Base-by-base conservation (phyloP, 1,140 invertebrate genomes). In the Drosophila ercepeae region DNA sequence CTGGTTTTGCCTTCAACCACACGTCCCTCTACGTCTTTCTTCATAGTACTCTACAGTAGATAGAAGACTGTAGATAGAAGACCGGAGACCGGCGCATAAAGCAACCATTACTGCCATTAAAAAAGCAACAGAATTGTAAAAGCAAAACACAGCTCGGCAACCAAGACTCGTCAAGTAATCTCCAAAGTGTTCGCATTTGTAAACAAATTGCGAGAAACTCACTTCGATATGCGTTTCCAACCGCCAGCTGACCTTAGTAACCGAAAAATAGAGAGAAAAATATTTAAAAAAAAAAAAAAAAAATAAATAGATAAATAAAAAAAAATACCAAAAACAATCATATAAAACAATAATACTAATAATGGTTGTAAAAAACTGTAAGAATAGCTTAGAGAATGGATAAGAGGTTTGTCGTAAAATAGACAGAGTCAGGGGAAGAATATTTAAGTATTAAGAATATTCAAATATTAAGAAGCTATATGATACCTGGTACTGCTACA, bases 171-270 rank as follows among this genome's bases (percentile, higher is more conserved):
- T 4, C 42, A 55, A 51, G 46, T 68, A 27, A 63, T 42, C 48
- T 52, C 18, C 21, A 6, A 52, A 25, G 36, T 57, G 49, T 60
- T 51, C 57, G 51, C 70, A 70, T 69, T 60, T 63, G 60, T 70
- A 68, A 81, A 76, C 67, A 82, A 81, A 75, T 72, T 71, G 72
- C 71, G 71, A 32, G 58, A 23, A 57, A 57, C 50, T 50, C 41
- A 49, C 23, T 27, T 8, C 9, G n/a, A n/a, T n/a, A n/a, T n/a
- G n/a, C 25, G 45, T 54, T 27, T 54, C 59, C 41, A 84, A 79
- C 63, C 79, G 75, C 55, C 39, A 32, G 73, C 51, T 84, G 75
- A 86, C 79, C 79, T 84, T 84, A 86, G 76, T 75, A 68, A 69
- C 77, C 60, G 64, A 54, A 18, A 69, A 21, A 23, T 27, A 29